Base-by-base conservation (phyloP, 2,888 invertebrate genomes). In the Drepana falcataria region DNA sequence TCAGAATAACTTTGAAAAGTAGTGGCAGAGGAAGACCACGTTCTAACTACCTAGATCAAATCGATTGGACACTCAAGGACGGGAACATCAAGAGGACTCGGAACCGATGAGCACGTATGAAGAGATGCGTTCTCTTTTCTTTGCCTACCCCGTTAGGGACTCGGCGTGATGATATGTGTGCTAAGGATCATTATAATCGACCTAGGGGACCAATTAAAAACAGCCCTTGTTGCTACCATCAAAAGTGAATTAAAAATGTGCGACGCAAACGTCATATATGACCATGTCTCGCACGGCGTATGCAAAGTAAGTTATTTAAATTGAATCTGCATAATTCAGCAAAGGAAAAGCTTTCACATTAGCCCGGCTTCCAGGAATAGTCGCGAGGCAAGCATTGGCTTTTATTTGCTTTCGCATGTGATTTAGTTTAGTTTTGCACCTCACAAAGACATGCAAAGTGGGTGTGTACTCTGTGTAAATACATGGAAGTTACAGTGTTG, bases 271-370 rank as follows among this genome's bases (percentile, higher is more conserved):
- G 55, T 51, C 41, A 48, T 54, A 53, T 57, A 58, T 48, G 6
- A 3, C 7, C 49, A 55, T 52, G 56, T 53, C 55, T 37, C 37
- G 5, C 3, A 57, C 52, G 53, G 54, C 73, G 63, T 53, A 57
- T 69, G 68, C 75, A 66, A 70, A 80, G 75, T 75, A 72, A 69
- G 77, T 75, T 77, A 80, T 81, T 81, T 78, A 77, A 82, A 81
- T 83, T 75, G 71, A 77, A 81, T 83, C 78, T 81, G 68, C 80
- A 82, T 83, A 80, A 81, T 81, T 79, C 72, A 77, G 72, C 63
- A 73, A 78, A 79, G 74, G 69, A 73, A 81, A 81, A 73, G 76
- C 73, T 77, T 76, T 78, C 66, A 69, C 73, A 75, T 79, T 72
- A 73, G 71, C 66, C 64, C 60, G 63, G 72, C 71, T 73, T 74